Conservation (phyloP, 2,888 invertebrate species). For the Desoria tigrina region DNA sequence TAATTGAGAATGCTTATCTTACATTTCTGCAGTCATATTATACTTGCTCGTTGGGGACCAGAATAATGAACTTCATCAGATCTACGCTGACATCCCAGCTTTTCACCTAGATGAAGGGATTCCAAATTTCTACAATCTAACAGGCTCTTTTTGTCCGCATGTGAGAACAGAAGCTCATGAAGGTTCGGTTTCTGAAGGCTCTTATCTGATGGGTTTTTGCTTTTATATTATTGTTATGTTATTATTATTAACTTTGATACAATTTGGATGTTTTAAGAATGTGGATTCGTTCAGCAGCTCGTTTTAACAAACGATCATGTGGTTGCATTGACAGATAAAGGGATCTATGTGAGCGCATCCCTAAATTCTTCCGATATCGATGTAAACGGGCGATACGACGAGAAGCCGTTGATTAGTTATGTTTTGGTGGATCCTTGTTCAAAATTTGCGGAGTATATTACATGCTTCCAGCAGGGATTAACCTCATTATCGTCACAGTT, state of each 20-base stretch:
- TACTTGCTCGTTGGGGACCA: conserved; percentile 4
- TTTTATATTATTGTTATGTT: not conserved
- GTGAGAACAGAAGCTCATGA: not conserved
- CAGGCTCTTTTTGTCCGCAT: conserved; percentile 8
- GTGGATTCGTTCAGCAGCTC: conserved; percentile 27
- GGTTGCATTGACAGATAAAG: conserved; percentile 25
- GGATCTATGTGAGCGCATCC: conserved; percentile 36
- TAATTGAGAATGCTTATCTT: not conserved
- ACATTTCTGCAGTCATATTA: too few relatives aligned
- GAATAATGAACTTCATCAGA: not conserved
- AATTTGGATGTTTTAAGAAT: conserved; percentile 11
- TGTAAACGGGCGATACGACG: not conserved
- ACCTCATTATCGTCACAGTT: not conserved
- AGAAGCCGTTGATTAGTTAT: conserved; percentile 29
- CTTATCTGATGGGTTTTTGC: not conserved
- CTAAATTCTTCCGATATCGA: conserved; percentile 28
- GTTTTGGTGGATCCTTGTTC: conserved; percentile 34
- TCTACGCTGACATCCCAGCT: conserved; percentile 2
- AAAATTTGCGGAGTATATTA: conserved; percentile 13
- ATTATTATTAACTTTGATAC: conserved; percentile 4
- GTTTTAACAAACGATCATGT: conserved; percentile 40
- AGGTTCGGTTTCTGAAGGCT: not conserved
- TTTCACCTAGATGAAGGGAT: not conserved
- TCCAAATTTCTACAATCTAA: conserved; percentile 4
- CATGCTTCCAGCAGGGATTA: conserved; percentile 27